Evolutionary conservation across 2,888 invertebrate genomes (phyloP).

Genomic region (Drosophila percnosoma): DNA sequence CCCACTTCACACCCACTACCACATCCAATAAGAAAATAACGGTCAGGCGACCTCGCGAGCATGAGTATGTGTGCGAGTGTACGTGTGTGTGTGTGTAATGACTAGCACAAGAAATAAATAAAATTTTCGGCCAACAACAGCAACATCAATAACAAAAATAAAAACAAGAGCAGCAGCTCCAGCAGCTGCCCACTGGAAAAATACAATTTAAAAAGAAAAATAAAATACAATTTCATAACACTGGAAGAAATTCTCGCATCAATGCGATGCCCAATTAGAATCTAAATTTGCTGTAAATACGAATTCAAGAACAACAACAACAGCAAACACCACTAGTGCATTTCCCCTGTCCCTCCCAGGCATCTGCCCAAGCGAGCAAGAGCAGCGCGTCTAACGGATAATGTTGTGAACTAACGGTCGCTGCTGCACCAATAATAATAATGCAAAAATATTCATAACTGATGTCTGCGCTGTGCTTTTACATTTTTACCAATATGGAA

Average conservation of each 20-base stretch:
- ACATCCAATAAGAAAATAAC: slow-evolving; percentile 40
- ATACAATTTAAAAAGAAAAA: slow-evolving; percentile 28
- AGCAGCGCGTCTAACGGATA: slow-evolving; percentile 31
- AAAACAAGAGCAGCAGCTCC: slow-evolving; percentile 49
- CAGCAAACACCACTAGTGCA: slow-evolving; percentile 11
- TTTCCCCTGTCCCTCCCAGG: not conserved
- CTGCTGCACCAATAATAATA: slow-evolving; percentile 17
- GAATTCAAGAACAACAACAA: slow-evolving; percentile 30
- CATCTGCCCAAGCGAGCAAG: slow-evolving; percentile 1
- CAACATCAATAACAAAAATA: slow-evolving; percentile 29
- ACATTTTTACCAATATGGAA: not conserved
- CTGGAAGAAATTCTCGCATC: slow-evolving; percentile 21
- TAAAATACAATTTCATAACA: slow-evolving; percentile 25
- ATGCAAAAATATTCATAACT: slow-evolving; percentile 12
- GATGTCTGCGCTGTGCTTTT: slow-evolving; percentile 21
- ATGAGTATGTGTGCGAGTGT: slow-evolving; percentile 19
- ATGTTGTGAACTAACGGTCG: slow-evolving; percentile 21
- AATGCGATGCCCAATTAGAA: slow-evolving; percentile 36
- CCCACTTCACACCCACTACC: slow-evolving; percentile 64
- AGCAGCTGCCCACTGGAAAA: slow-evolving; percentile 66
- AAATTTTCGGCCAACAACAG: slow-evolving; percentile 42
- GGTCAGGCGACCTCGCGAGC: slow-evolving; percentile 53
- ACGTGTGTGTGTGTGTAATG: slow-evolving; percentile 59
- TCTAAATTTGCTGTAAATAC: slow-evolving; percentile 55
- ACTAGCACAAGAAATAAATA: slow-evolving; percentile 76